A percentile compares a stretch with the other conserved stretches of the same genome.
These are phyloP conservation scores for Zootoca vivipara DNA, from an alignment of 2,113 vertebrate genomes.

Conservation along the genomic window DNA sequence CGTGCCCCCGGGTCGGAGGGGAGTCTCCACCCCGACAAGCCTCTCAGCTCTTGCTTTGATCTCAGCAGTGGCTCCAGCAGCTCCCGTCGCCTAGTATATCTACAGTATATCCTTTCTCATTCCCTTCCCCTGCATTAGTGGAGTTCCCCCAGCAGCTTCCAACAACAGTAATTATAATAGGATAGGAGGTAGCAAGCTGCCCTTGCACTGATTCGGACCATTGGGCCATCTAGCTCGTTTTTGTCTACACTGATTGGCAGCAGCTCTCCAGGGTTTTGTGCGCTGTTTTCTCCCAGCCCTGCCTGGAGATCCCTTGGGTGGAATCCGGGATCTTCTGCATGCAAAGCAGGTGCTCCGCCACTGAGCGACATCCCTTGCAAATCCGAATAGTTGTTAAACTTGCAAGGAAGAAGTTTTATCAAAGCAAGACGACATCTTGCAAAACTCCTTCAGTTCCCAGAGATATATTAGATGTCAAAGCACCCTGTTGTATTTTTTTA, in stretches of 20 bases:
- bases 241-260: no score
- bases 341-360: no score
- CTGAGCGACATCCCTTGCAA: no score
- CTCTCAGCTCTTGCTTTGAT: background rate
- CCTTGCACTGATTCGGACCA: no score
- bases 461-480: background rate
- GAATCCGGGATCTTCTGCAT: no score
- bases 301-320: no score
- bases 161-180: background rate
- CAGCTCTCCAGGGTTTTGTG: no score
- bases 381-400: background rate
- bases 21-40: background rate
- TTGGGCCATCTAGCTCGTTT: no score
- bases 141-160: background rate
- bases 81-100: no score
- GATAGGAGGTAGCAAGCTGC: no score
- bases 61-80: background rate
- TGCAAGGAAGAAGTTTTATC: background rate
- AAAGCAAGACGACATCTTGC: background rate
- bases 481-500: background rate
- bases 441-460: background rate
- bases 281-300: no score
- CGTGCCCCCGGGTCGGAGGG: background rate
- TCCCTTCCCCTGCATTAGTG: background rate
- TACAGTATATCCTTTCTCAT: background rate